A percentile compares a stretch with the other conserved stretches of the same genome.
These are phyloP conservation scores for Buceros bicornis DNA, from an alignment of 2,797 vertebrate genomes.

Conservation along the genomic window DNA sequence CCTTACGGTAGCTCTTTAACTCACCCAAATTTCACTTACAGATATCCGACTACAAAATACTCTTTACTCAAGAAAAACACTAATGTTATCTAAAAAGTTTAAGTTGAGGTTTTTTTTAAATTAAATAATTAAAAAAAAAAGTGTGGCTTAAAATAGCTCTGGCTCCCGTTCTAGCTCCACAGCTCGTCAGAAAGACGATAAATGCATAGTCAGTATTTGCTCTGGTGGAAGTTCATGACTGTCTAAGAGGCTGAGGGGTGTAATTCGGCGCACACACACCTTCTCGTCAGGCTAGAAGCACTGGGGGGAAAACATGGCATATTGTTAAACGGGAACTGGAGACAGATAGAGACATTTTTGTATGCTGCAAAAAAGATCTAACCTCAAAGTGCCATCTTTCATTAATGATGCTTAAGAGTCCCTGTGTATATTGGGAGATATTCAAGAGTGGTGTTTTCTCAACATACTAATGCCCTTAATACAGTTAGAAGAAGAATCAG, in stretches of 20 bases:
- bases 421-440: conserved; percentile 68
- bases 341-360: conserved; percentile 41
- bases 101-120: neutral
- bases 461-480: conserved; percentile 83
- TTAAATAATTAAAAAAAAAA: neutral
- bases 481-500: conserved; percentile 80
- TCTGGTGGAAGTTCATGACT: conserved; percentile 64
- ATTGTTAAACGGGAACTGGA: conserved; percentile 22
- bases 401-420: conserved; percentile 66
- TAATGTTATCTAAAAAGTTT: neutral
- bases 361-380: conserved; percentile 51
- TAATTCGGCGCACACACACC: conserved; percentile 46
- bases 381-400: conserved; percentile 68
- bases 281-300: conserved; percentile 51
- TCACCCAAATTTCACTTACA: conserved; percentile 39
- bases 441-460: conserved; percentile 80
- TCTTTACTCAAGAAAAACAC: neutral
- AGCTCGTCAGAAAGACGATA: conserved; percentile 59
- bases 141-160: conserved; percentile 47
- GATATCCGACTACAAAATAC: neutral
- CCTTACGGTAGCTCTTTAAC: conserved; percentile 10
- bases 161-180: conserved; percentile 43
- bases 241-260: conserved; percentile 73
- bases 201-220: conserved; percentile 67
- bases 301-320: conserved; percentile 48